Percentiles rank a stretch among this genome's conserved stretches.
Evolutionary conservation across 2,113 vertebrate species (phyloP).

Genomic region (Nesogale talazaci): DNA sequence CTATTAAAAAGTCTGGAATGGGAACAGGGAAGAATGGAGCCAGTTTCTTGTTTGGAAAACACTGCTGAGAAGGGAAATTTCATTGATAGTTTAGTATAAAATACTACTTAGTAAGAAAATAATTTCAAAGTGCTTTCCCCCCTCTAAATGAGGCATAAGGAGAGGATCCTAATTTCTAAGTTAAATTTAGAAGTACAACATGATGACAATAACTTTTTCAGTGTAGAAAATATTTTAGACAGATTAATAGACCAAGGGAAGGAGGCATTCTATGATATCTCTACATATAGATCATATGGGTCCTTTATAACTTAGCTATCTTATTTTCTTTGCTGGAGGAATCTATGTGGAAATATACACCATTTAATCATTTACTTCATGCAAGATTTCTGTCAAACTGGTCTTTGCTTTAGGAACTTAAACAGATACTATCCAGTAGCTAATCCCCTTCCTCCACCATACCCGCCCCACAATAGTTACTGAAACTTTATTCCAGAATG

Average conservation of each 20-base stretch:
- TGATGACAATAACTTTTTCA: neutral
- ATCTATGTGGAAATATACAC: neutral
- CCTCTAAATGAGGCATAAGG: neutral
- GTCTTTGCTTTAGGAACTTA: neutral
- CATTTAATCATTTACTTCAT: neutral
- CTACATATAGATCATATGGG: neutral
- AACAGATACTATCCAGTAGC: slow-evolving; percentile 4
- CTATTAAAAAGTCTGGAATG: neutral
- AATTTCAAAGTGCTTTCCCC: neutral
- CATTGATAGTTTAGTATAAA: slow-evolving; percentile 22
- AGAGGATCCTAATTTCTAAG: neutral
- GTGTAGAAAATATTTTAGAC: slow-evolving; percentile 16
- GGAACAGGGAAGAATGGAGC: neutral
- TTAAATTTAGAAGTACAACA: slow-evolving; percentile 31
- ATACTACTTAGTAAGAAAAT: slow-evolving; percentile 10
- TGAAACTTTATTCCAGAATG: slow-evolving; percentile 18
- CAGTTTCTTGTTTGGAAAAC: neutral
- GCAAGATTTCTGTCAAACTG: neutral
- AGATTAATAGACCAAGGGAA: slow-evolving; percentile 31
- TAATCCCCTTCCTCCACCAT: neutral
- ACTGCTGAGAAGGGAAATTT: neutral
- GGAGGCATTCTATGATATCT: neutral
- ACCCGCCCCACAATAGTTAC: neutral
- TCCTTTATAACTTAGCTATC: neutral
- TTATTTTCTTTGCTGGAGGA: slow-evolving; percentile 12